Base-by-base conservation (phyloP, 2,888 invertebrate genomes). In the Drosophila quasianomalipes region DNA sequence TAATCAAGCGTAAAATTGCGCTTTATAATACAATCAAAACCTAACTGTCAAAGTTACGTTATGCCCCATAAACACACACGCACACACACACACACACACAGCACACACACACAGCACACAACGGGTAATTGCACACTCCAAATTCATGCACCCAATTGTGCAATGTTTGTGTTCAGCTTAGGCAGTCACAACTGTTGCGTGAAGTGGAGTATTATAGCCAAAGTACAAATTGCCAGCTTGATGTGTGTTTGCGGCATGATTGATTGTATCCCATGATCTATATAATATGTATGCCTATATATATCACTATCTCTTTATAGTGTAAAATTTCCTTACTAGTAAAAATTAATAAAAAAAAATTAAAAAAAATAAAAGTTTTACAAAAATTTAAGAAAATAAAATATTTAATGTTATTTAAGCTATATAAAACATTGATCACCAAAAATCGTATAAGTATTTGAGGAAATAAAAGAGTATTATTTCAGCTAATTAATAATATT, bases 1-100 rank as follows among this genome's bases (percentile, higher is more conserved):
- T 52, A 70, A 70, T 69, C 71, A 69, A 70, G 71, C 69, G 51
- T 58, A 9, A 69, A 58, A 69, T 70, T 35, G 26, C 71, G n/a
- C 37, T 51, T 68, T 14, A 51, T 28, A 37, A n/a, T 14, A 39
- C 30, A 58, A 58, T 66, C 68, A 47, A 69, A 54, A 33, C 19
- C 16, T 26, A 44, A 69, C 67, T 68, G 69, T 69, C 26, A 26
- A 53, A 39, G 37, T 39, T 55, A 49, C 49, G 28, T 28, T 28
- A 62, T 39, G 58, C 30, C 30, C 62, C 19, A 58, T 41, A 49
- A 55, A 26, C 26, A 47, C 14, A 35, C 35, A 35, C 14, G 16
- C 35, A 35, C 26, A 37, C 14, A 26, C 26, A 47, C 14, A 14
- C 14, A 9, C n/a, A n/a, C 9, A 35, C 35, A 35, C 35, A 35